A percentile compares a stretch with the other conserved stretches of the same genome.
These are phyloP conservation scores for Eudemis profundana DNA, from an alignment of 2,888 invertebrate genomes.

Conservation along the genomic window DNA sequence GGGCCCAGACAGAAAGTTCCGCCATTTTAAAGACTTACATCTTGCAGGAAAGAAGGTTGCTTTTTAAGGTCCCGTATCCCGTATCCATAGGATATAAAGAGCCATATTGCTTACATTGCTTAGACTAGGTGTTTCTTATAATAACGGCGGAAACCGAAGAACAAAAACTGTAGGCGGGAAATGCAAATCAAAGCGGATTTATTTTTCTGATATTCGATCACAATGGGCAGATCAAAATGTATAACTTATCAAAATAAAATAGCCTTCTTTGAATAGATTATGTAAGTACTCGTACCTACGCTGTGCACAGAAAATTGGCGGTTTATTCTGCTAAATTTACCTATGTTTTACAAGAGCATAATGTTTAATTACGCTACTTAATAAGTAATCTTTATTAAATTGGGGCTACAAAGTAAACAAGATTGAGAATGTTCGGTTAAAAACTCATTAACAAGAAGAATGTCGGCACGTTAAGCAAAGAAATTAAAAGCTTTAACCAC, in stretches of 20 bases:
- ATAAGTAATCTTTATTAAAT: neutral
- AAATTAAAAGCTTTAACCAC: slow-evolving; percentile 20
- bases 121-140: too few relatives aligned
- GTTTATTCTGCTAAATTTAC: too few relatives aligned
- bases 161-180: too few relatives aligned
- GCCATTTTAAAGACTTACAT: slow-evolving; percentile 43
- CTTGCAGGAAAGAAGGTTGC: slow-evolving; percentile 37
- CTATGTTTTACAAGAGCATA: too few relatives aligned
- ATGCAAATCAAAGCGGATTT: too few relatives aligned
- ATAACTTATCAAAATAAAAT: too few relatives aligned
- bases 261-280: too few relatives aligned
- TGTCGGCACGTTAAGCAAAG: slow-evolving; percentile 3
- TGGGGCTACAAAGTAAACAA: slow-evolving; percentile 7
- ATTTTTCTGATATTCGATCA: too few relatives aligned
- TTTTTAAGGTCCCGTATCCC: neutral
- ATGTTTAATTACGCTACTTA: neutral
- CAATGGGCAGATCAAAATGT: too few relatives aligned
- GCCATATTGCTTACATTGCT: neutral
- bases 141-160: too few relatives aligned
- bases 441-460: slow-evolving; percentile 26
- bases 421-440: slow-evolving; percentile 22
- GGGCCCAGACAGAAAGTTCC: slow-evolving; percentile 47
- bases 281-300: too few relatives aligned
- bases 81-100: neutral
- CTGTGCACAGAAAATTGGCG: too few relatives aligned